These are phyloP conservation scores for Macrophya annulata DNA, from an alignment of 2,888 invertebrate genomes.

Conservation along the genomic window DNA sequence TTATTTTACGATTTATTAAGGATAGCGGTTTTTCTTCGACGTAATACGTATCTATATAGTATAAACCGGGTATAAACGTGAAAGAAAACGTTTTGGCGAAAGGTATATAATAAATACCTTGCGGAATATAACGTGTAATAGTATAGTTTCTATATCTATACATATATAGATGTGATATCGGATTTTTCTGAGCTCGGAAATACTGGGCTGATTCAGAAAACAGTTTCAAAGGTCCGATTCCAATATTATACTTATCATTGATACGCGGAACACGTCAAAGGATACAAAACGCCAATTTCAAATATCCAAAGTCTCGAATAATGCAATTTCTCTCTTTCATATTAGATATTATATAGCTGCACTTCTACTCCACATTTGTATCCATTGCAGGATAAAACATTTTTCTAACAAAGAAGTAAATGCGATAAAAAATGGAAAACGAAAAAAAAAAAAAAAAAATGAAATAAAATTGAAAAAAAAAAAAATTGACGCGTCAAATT, in stretches of 20 bases:
- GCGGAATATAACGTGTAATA: background rate
- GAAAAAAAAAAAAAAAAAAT: background rate
- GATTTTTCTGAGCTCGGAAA: background rate
- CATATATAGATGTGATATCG: background rate
- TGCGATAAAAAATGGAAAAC: background rate
- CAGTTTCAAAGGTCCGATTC: slow-evolving; percentile 8
- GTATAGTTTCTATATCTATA: background rate
- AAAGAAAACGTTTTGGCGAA: background rate
- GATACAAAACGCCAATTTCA: slow-evolving; percentile 27
- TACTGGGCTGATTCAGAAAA: background rate
- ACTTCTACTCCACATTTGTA: too few species aligned
- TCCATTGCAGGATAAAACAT: too few species aligned
- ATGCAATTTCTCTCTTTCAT: background rate
- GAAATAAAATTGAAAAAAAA: background rate
- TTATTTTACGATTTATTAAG: background rate
- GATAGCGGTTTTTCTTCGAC: background rate
- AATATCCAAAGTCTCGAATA: background rate
- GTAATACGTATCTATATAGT: too few species aligned
- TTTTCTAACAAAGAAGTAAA: too few species aligned
- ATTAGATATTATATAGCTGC: background rate
- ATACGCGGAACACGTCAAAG: background rate
- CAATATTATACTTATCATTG: slow-evolving; percentile 6
- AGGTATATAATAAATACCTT: background rate
- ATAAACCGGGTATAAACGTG: background rate
- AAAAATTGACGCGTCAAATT: background rate